Evolutionary conservation across 35 echinoderm and acorn worm species (phyloP).

Genomic region (Ophioderma brevispina): DNA sequence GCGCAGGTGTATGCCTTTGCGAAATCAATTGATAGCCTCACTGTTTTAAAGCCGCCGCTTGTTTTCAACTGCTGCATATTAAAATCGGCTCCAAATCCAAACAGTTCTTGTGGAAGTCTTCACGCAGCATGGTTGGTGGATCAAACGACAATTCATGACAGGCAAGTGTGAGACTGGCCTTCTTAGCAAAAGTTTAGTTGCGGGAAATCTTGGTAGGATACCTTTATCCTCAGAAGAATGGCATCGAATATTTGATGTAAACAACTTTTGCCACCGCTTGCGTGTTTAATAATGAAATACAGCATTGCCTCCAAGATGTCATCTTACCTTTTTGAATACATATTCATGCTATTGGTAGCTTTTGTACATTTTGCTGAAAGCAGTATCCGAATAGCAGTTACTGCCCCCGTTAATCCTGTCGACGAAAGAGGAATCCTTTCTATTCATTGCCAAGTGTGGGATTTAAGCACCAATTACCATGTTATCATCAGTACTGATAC

Average conservation of each 20-base stretch:
- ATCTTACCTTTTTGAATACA: neutral
- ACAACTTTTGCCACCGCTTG: no score
- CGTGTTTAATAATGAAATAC: neutral
- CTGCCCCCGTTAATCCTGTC: neutral
- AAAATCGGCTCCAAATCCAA: neutral
- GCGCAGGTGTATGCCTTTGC: neutral
- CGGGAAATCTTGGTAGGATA: no score
- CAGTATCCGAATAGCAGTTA: neutral
- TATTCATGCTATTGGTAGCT: neutral
- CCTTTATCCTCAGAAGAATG: no score
- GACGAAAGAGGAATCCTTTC: neutral
- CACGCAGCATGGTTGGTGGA: neutral
- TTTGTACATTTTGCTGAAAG: neutral
- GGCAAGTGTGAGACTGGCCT: no score
- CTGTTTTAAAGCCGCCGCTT: conserved; percentile 7
- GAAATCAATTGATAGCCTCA: neutral
- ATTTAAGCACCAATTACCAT: neutral
- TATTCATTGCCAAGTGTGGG: neutral
- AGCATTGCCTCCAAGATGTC: neutral
- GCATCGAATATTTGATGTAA: no score
- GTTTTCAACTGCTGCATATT: neutral
- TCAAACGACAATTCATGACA: no score
- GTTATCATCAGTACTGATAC: neutral
- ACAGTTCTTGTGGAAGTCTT: neutral
- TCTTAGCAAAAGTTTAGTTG: no score